Evolutionary conservation across 2,888 invertebrate species (phyloP), one percentile per base, ranked within the genome.

Genomic region (Portevinia maculata): DNA sequence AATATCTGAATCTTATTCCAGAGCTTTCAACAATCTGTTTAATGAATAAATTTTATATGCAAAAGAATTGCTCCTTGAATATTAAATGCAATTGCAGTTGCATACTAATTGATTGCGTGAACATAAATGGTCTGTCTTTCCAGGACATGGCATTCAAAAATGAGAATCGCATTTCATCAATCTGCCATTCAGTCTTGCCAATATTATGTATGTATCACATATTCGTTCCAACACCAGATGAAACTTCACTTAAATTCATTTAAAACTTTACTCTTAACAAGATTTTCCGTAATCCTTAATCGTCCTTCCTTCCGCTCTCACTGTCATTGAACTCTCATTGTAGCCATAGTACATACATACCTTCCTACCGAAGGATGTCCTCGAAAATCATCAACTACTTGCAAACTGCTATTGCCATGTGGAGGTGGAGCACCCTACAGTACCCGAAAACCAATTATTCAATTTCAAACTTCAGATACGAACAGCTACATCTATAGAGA

Each of bases 391-490:
- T 24, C 24, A 24, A 64, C 44, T 60, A 59, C 28, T 48, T 48
- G 24, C 53, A 67, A 67, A 60, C 53, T 46, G 50, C 39, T n/a
- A n/a, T n/a, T 50, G 70, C 19, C 55, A 15, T 28, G 28, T 17
- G 39, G 19, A 30, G 15, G 24, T 34, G 21, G 44, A 44, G 3
- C 7, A 44, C 11, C 11, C 15, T 30, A 24, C 24, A 3, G n/a
- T 39, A 69, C 57, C 50, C 39, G n/a, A 53, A 76, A 81, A 64
- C 64, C 81, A 81, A 81, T 81, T 81, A 81, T 81, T 81, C 76
- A 81, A 70, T 81, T 76, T 39, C 15, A 70, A 81, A 81, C 50
- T 74, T 48, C 24, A 73, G 6, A 44, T 37, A 34, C 15, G 57
- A 50, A 39, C 34, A 8, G 24, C 9, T 3, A 15, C 17, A 34